Evolutionary conservation across 1,140 invertebrate genomes (phyloP).

Genomic region (Ruditapes philippinarum): DNA sequence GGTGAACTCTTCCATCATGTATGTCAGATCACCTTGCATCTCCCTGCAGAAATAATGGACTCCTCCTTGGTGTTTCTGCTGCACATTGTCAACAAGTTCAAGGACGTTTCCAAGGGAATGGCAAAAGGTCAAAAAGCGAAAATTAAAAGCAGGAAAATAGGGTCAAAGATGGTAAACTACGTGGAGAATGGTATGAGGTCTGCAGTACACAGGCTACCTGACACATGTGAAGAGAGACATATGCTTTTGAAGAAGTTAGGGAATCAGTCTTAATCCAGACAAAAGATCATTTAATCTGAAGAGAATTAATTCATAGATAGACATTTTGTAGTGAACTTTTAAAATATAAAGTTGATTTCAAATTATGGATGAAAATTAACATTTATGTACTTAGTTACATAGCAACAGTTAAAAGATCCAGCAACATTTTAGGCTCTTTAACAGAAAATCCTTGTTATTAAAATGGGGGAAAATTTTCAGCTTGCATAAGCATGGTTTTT

Average conservation of each 20-base stretch:
- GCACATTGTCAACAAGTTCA: conserved; percentile 36
- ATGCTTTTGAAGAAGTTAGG: conserved; percentile 36
- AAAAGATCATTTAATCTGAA: too few species aligned
- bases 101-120: conserved; percentile 1
- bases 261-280: too few species aligned
- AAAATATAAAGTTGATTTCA: too few species aligned
- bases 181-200: conserved; percentile 25
- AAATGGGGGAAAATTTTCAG: too few species aligned
- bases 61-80: conserved; percentile 1
- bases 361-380: too few species aligned
- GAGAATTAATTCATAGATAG: too few species aligned
- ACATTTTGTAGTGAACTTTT: too few species aligned
- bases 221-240: conserved; percentile 39
- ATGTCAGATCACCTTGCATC: not conserved
- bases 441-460: too few species aligned
- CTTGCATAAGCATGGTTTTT: too few species aligned
- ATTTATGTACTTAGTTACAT: too few species aligned
- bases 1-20: conserved; percentile 53
- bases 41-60: conserved; percentile 1
- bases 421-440: too few species aligned
- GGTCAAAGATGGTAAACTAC: not conserved
- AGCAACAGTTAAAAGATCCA: too few species aligned
- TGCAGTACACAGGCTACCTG: conserved; percentile 2
- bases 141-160: not conserved
- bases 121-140: not conserved